Evolutionary conservation across 2,888 invertebrate genomes (phyloP), one percentile per base, ranked within the genome.

Genomic region (Netelia melanura): DNA sequence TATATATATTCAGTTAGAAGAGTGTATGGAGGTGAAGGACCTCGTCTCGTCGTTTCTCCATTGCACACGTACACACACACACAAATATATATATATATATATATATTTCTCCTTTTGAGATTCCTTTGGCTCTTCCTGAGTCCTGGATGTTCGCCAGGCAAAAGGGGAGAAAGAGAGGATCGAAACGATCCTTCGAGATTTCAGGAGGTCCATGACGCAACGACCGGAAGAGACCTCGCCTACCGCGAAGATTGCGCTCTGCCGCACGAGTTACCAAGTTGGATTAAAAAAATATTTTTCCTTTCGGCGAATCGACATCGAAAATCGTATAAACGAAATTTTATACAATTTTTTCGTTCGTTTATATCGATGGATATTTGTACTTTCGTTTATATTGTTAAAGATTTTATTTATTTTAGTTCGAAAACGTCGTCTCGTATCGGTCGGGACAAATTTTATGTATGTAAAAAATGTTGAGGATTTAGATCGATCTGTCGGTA

Each of bases 101-200:
- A 25, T 70, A 11, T 11, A 62, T 68, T 25, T 81, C 14, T 61
- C 54, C 52, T 56, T 70, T 54, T 65, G 58, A 21, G 61, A 67
- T 44, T 58, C 61, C 62, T 81, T 75, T 75, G 72, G 43, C 48
- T 72, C 23, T 44, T 17, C 30, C 62, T 44, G 81, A 21, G 52
- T 70, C 68, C 87, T 87, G 87, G 87, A 86, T 71, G 68, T 74
- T 85, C 83, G 89, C 90, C 85, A 86, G 83, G 76, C 65, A 62
- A 25, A 48, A 30, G 38, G 52, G 52, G 52, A 44, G 67, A 64
- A 30, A 70, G 25, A 56, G 43, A 71, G 14, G 8, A 38, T 0
- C 48, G 48, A 48, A 58, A 58, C 17, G 78, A 78, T 84, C 74
- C 74, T 84, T 72, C 84, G 78, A 81, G 68, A 62, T 68, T 85